phyloP scores from a whole-genome alignment of 2,113 vertebrate genomes.

The Elephantulus edwardii region DNA sequence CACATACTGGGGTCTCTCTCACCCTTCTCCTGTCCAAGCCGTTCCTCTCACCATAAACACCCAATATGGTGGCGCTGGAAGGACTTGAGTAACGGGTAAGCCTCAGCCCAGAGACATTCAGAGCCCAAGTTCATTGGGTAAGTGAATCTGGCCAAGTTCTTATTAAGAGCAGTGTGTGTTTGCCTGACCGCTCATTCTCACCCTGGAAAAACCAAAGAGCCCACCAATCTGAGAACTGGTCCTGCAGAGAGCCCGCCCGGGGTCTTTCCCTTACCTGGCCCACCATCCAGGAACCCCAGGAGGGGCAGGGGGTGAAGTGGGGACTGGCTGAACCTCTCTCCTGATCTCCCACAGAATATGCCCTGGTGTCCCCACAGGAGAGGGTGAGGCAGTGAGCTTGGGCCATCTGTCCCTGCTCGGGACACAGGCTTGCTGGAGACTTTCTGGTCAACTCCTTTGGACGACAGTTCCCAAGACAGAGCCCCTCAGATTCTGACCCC shows the following conservation, averaged over 20 bases:
- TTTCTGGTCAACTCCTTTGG: neutral
- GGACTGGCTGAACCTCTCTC: neutral
- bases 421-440: neutral
- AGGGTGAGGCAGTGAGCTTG: neutral
- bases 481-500: neutral
- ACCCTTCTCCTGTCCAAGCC: neutral
- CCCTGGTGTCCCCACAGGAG: neutral
- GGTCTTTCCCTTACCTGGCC: neutral
- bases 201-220: neutral
- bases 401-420: neutral
- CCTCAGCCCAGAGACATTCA: neutral
- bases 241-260: too few relatives aligned
- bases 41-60: neutral
- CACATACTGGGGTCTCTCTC: rapidly evolving
- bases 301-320: neutral
- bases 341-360: neutral
- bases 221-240: neutral
- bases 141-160: too few relatives aligned
- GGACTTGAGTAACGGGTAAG: neutral
- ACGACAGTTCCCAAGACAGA: neutral
- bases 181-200: neutral
- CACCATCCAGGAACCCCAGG: neutral
- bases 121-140: neutral
- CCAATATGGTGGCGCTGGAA: neutral
- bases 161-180: too few relatives aligned